These are phyloP conservation scores for Girardia tigrina DNA, from an alignment of 2,888 invertebrate genomes.

Conservation along the genomic window DNA sequence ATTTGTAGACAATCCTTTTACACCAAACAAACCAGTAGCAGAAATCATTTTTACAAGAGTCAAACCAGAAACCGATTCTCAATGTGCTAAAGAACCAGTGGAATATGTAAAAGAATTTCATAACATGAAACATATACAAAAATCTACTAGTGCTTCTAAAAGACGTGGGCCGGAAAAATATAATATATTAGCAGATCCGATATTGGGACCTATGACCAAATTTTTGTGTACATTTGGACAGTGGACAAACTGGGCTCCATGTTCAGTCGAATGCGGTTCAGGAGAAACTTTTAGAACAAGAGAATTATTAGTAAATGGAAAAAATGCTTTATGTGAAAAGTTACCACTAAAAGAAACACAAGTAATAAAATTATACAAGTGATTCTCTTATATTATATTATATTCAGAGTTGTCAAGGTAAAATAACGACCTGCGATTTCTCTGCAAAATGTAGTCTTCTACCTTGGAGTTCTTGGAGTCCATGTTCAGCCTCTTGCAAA, in stretches of 20 bases:
- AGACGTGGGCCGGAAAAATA: background rate
- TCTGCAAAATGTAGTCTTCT: background rate
- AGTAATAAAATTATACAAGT: too few relatives aligned
- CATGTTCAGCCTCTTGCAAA: slow-evolving; percentile 30
- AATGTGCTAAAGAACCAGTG: background rate
- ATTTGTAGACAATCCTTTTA: slow-evolving; percentile 24
- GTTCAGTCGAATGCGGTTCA: slow-evolving; percentile 66
- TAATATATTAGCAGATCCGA: slow-evolving; percentile 27
- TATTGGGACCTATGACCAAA: slow-evolving; percentile 29
- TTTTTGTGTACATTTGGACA: slow-evolving; percentile 56
- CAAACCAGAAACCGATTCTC: slow-evolving; percentile 14
- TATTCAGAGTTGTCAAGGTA: slow-evolving; percentile 25
- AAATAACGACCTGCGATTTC: slow-evolving; percentile 26
- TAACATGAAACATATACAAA: background rate
- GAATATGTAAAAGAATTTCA: background rate
- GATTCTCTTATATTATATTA: too few relatives aligned
- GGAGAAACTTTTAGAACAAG: slow-evolving; percentile 52
- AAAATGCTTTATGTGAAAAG: slow-evolving; percentile 32
- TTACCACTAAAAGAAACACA: slow-evolving; percentile 3
- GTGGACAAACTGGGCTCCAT: slow-evolving; percentile 72
- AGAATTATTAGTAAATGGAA: background rate
- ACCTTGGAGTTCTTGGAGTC: slow-evolving; percentile 28
- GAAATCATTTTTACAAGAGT: slow-evolving; percentile 25
- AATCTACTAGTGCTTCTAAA: background rate
- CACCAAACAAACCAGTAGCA: slow-evolving; percentile 27